Percentiles rank a stretch among this genome's conserved stretches.
Conservation (phyloP, 1,140 invertebrate species). For the Calephelis virginiensis region DNA sequence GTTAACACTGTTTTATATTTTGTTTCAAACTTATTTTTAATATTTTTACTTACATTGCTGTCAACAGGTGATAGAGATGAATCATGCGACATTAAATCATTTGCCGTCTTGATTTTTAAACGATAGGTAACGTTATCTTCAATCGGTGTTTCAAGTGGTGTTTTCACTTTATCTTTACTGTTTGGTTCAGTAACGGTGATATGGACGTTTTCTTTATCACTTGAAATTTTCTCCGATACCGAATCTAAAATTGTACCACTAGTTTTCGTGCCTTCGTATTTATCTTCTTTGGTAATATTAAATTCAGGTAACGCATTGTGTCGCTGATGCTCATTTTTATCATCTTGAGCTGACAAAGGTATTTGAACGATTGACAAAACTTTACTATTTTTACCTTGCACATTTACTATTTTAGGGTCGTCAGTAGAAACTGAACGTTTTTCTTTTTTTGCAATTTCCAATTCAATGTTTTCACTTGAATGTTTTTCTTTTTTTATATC, state of each 20-base stretch:
- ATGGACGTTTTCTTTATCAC: background rate
- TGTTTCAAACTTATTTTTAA: slow-evolving; percentile 25
- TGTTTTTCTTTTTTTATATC: slow-evolving; percentile 20
- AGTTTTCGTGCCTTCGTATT: background rate
- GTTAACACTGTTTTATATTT: slow-evolving; percentile 51
- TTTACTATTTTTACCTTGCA: background rate
- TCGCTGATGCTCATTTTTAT: background rate
- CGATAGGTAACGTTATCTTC: slow-evolving; percentile 68
- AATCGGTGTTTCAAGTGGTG: slow-evolving; percentile 26
- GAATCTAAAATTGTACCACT: background rate
- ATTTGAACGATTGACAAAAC: background rate
- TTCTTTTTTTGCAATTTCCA: background rate
- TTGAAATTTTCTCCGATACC: background rate
- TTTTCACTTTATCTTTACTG: slow-evolving; percentile 22
- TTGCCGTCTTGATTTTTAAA: slow-evolving; percentile 64
- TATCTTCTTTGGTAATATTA: background rate
- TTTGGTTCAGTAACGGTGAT: background rate
- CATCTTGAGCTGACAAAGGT: background rate
- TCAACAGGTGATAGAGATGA: slow-evolving; percentile 28
- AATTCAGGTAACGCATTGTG: background rate
- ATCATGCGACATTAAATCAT: slow-evolving; percentile 33
- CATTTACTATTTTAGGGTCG: background rate
- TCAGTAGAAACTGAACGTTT: slow-evolving; percentile 14
- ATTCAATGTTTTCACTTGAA: slow-evolving; percentile 9
- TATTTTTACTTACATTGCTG: slow-evolving; percentile 25